phyloP scores from a whole-genome alignment of 2,113 vertebrate genomes.

The Lethenteron camtschaticum region DNA sequence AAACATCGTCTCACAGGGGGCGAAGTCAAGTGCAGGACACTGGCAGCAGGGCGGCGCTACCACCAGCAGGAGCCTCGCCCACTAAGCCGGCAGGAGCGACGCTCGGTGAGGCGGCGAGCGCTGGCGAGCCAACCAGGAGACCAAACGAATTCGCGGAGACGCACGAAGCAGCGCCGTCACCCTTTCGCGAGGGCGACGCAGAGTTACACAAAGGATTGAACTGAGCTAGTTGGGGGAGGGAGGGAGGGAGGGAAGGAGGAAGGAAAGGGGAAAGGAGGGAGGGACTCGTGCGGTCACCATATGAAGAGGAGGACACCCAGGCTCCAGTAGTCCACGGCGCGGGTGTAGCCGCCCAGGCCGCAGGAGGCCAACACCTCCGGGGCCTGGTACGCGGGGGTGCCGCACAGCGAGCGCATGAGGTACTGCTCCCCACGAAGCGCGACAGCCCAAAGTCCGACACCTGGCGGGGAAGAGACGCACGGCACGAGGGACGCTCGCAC shows the following conservation, averaged over 20 bases:
- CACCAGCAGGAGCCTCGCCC: too few relatives aligned
- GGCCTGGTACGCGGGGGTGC: slow-evolving; percentile 67
- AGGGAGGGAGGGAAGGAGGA: neutral
- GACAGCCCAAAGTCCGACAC: slow-evolving; percentile 92
- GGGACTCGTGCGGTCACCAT: slow-evolving; percentile 29
- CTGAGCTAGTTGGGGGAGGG: neutral
- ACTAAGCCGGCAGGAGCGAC: too few relatives aligned
- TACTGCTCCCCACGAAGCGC: slow-evolving; percentile 64
- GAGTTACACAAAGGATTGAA: neutral
- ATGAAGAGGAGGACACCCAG: slow-evolving; percentile 78
- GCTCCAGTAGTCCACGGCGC: slow-evolving; percentile 72
- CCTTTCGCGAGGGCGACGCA: neutral
- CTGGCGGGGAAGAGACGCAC: slow-evolving; percentile 19
- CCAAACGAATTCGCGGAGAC: neutral
- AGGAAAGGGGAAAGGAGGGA: too few relatives aligned
- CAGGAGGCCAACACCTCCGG: slow-evolving; percentile 62
- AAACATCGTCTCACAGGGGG: too few relatives aligned
- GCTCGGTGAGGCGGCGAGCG: too few relatives aligned
- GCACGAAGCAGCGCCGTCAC: slow-evolving; percentile 7
- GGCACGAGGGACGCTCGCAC: neutral
- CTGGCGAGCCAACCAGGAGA: too few relatives aligned
- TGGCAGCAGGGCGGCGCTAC: too few relatives aligned
- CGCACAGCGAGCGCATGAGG: slow-evolving; percentile 74
- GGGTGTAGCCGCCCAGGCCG: slow-evolving; percentile 44
- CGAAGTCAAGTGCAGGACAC: too few relatives aligned